A percentile compares a stretch with the other conserved stretches of the same genome.
phyloP scores from a whole-genome alignment of 2,797 vertebrate genomes.

The Choloepus didactylus region DNA sequence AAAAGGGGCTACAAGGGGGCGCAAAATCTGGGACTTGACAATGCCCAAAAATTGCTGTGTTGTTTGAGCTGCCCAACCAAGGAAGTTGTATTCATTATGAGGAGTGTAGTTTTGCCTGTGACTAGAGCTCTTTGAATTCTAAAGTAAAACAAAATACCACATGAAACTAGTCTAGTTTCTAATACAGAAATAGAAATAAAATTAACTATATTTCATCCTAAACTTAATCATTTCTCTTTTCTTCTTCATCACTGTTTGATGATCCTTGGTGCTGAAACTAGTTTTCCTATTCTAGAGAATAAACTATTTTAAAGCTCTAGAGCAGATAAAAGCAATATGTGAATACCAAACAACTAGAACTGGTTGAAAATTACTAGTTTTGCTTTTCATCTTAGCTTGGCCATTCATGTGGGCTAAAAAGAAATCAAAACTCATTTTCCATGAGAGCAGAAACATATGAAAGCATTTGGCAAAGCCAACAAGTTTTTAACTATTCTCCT shows the following conservation, averaged over 20 bases:
- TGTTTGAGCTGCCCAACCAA: slow-evolving; percentile 31
- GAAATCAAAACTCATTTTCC: slow-evolving; percentile 83
- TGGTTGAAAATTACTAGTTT: slow-evolving; percentile 67
- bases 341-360: slow-evolving; percentile 60
- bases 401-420: slow-evolving; percentile 71
- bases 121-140: background rate
- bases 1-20: background rate
- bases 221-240: background rate
- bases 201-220: slow-evolving; percentile 49
- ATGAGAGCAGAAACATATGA: slow-evolving; percentile 81
- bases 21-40: background rate
- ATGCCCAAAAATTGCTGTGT: background rate
- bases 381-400: slow-evolving; percentile 74
- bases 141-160: slow-evolving; percentile 11
- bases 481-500: slow-evolving; percentile 75
- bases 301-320: slow-evolving; percentile 36
- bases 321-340: slow-evolving; percentile 64
- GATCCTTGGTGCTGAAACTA: slow-evolving; percentile 42
- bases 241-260: background rate
- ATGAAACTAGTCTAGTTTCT: slow-evolving; percentile 32
- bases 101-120: slow-evolving; percentile 23
- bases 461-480: slow-evolving; percentile 77
- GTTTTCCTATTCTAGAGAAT: slow-evolving; percentile 51
- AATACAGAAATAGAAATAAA: slow-evolving; percentile 65
- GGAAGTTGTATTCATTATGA: background rate